Evolutionary conservation across 2,888 invertebrate genomes (phyloP), one percentile per base, ranked within the genome.

Genomic region (Tinea semifulvella): DNA sequence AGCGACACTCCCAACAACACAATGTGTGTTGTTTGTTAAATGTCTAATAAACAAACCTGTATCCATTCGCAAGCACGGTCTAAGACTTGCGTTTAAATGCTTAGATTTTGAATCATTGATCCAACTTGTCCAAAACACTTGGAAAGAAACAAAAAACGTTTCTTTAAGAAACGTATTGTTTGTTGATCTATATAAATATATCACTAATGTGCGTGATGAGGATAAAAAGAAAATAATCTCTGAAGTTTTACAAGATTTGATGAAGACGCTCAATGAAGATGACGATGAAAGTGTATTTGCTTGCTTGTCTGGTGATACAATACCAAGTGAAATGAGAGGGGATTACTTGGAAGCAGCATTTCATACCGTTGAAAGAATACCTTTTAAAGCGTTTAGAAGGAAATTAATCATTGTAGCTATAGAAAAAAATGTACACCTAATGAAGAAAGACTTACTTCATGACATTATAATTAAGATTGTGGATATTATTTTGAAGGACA

Each of bases 31-130:
- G 25, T 70, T 70, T 36, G 54, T 70, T 2, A 53, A 57, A 46
- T 46, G 55, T 8, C 44, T 65, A 27, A 46, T 70, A 42, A 49
- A 68, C 22, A 47, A 36, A 36, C 19, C 67, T 2, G 48, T 68
- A 2, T 65, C 69, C 2, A 50, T 67, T 18, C 69, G 68, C 46
- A 69, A 70, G 47, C 66, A 68, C 40, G 67, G 63, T 2, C 42
- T 72, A 35, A 58, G 66, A 1, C 50, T 68, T 10, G 69, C 70
- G 1, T 70, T 70, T 46, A 46, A 57, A 46, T 60, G 57, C 49
- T 68, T 60, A 38, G 55, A 50, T 28, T 42, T 50, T n/a, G 57
- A 60, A 27, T 56, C 56, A 46, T 51, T 70, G 22, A 58, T 53
- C 25, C 50, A 47, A 14, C 46, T 65, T 1, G 47, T 66, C 22